Evolutionary conservation across 2,888 invertebrate species (phyloP).

Genomic region (Cremastinae sp.): DNA sequence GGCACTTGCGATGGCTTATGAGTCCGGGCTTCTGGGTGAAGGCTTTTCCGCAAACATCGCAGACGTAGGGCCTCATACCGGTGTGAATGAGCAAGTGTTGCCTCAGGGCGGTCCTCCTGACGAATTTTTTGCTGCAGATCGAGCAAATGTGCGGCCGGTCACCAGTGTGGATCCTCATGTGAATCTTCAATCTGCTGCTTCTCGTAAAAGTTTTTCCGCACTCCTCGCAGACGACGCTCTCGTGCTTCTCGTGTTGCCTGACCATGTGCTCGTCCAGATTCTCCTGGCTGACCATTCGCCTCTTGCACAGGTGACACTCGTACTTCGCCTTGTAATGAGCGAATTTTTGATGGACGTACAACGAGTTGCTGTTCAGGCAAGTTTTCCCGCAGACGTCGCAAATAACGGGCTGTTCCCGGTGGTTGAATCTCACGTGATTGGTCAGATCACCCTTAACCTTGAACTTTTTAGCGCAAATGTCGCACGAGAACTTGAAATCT

Average conservation of each 20-base stretch:
- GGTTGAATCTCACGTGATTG: slow-evolving; percentile 66
- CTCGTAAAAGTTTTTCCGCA: slow-evolving; percentile 78
- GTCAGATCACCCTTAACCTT: slow-evolving; percentile 65
- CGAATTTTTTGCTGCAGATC: slow-evolving; percentile 75
- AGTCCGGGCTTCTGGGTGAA: slow-evolving; percentile 78
- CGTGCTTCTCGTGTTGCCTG: slow-evolving; percentile 76
- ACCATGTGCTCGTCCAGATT: slow-evolving; percentile 79
- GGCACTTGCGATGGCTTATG: slow-evolving; percentile 78
- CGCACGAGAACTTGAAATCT: slow-evolving; percentile 64
- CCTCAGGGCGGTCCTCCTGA: slow-evolving; percentile 74
- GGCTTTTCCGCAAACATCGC: slow-evolving; percentile 78
- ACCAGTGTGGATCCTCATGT: slow-evolving; percentile 78
- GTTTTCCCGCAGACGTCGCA: slow-evolving; percentile 77
- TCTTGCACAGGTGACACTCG: slow-evolving; percentile 77
- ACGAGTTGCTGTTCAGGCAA: slow-evolving; percentile 75
- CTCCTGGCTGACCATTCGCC: slow-evolving; percentile 80
- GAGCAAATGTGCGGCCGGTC: slow-evolving; percentile 75
- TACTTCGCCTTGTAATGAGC: slow-evolving; percentile 78
- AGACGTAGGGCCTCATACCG: slow-evolving; percentile 76
- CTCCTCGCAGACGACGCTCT: slow-evolving; percentile 78
- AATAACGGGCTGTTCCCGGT: slow-evolving; percentile 63
- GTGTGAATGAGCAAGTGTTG: slow-evolving; percentile 78
- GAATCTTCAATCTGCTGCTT: slow-evolving; percentile 75
- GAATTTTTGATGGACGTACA: slow-evolving; percentile 77
- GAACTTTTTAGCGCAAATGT: slow-evolving; percentile 63